Conservation (phyloP, 2,888 invertebrate genomes). For the Chrysodeixis includens region DNA sequence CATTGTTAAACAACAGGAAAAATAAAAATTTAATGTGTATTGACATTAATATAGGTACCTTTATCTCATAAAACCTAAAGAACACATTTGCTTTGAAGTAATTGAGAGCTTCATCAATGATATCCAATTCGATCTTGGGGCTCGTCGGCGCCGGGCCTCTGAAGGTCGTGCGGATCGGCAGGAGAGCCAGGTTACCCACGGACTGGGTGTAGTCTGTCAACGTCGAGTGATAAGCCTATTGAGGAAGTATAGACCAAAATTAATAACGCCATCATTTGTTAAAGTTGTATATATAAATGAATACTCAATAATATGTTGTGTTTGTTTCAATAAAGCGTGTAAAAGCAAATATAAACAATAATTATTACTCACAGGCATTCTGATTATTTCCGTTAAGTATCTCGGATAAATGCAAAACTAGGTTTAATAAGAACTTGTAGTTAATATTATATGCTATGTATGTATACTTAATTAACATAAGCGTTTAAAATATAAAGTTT, state of each 20-base stretch:
- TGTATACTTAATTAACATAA: background rate
- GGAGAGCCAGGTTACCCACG: slow-evolving; percentile 97
- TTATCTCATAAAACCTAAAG: slow-evolving; percentile 99
- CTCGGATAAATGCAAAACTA: background rate
- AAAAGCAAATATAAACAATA: background rate
- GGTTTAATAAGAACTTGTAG: background rate
- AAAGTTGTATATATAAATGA: background rate
- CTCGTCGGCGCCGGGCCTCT: slow-evolving; percentile 97
- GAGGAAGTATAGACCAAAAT: slow-evolving; percentile 30
- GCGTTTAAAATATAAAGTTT: background rate
- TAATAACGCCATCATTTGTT: background rate
- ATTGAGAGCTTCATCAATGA: slow-evolving; percentile 98
- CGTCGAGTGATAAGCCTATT: slow-evolving; percentile 98
- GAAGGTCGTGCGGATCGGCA: slow-evolving; percentile 96
- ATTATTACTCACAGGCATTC: background rate
- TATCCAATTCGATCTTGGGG: slow-evolving; percentile 93
- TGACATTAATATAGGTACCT: slow-evolving; percentile 92
- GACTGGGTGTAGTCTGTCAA: slow-evolving; percentile 92
- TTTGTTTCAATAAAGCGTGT: background rate
- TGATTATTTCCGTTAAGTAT: background rate
- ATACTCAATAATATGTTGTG: background rate
- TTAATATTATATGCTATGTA: background rate
- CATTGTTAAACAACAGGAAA: background rate
- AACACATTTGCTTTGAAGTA: slow-evolving; percentile 99
- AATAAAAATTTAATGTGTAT: background rate